These are phyloP conservation scores for Gryllus bimaculatus DNA, from an alignment of 1,140 invertebrate genomes.

Conservation along the genomic window DNA sequence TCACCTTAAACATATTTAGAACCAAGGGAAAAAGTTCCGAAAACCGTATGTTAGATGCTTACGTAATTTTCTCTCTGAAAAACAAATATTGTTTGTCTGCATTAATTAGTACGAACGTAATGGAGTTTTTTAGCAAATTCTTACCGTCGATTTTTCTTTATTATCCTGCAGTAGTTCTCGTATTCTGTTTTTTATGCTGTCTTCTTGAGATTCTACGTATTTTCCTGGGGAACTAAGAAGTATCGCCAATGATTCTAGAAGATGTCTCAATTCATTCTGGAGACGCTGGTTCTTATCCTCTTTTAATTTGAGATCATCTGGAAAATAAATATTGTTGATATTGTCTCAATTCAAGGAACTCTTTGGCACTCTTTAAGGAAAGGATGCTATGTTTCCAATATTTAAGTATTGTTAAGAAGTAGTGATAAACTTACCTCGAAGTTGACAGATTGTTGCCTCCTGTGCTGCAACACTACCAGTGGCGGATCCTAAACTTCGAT, in stretches of 20 bases:
- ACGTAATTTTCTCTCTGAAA: background rate
- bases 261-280: slow-evolving; percentile 52
- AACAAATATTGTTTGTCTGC: too few species aligned
- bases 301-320: slow-evolving; percentile 56
- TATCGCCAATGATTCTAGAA: slow-evolving; percentile 56
- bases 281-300: slow-evolving; percentile 56
- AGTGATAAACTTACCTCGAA: slow-evolving; percentile 45
- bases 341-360: too few species aligned
- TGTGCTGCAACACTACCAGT: slow-evolving; percentile 58
- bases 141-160: slow-evolving; percentile 62
- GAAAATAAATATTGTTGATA: slow-evolving; percentile 18
- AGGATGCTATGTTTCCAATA: too few species aligned
- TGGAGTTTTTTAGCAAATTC: slow-evolving; percentile 20
- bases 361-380: too few species aligned
- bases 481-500: slow-evolving; percentile 50
- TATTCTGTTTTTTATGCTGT: slow-evolving; percentile 63
- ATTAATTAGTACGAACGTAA: too few species aligned
- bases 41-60: too few species aligned
- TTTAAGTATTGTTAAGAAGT: background rate
- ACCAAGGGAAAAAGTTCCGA: too few species aligned
- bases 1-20: too few species aligned
- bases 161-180: slow-evolving; percentile 62
- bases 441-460: slow-evolving; percentile 52
- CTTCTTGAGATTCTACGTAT: slow-evolving; percentile 64
- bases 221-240: slow-evolving; percentile 53